Evolutionary conservation across 2,888 invertebrate genomes (phyloP).

Genomic region (Nemurella pictetii): DNA sequence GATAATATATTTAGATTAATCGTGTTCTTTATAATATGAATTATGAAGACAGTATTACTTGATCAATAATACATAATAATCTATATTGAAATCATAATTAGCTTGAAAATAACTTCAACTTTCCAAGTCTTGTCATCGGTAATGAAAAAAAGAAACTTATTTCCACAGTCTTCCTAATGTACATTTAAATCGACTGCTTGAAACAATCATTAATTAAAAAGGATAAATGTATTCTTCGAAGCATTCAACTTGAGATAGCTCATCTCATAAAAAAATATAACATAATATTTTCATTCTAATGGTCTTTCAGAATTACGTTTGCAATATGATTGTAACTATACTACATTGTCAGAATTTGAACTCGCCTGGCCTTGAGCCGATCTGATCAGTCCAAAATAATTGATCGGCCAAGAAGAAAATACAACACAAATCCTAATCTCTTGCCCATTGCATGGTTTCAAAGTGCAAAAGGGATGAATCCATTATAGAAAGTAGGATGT

Average conservation of each 20-base stretch:
- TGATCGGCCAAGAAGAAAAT: not conserved
- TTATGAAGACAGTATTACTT: conserved; percentile 14
- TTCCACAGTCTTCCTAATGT: not conserved
- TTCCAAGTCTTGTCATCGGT: not conserved
- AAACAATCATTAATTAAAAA: not conserved
- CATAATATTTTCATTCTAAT: not conserved
- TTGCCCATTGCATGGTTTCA: too few relatives aligned
- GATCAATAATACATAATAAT: conserved; percentile 3
- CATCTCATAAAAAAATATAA: not conserved
- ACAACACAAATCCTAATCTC: not conserved
- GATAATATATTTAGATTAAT: conserved; percentile 10
- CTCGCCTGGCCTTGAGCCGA: not conserved
- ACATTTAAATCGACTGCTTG: not conserved
- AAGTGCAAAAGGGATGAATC: too few relatives aligned
- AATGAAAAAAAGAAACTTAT: not conserved
- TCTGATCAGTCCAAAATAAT: not conserved
- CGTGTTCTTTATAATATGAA: not conserved
- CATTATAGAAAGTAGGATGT: too few relatives aligned
- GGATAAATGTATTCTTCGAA: not conserved
- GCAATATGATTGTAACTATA: not conserved
- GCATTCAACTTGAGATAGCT: not conserved
- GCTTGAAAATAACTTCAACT: conserved; percentile 12
- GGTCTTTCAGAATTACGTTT: not conserved
- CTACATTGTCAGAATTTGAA: not conserved
- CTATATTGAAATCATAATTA: conserved; percentile 26